These are phyloP conservation scores for Itoplectis maculator DNA, from an alignment of 2,888 invertebrate genomes.

Conservation along the genomic window DNA sequence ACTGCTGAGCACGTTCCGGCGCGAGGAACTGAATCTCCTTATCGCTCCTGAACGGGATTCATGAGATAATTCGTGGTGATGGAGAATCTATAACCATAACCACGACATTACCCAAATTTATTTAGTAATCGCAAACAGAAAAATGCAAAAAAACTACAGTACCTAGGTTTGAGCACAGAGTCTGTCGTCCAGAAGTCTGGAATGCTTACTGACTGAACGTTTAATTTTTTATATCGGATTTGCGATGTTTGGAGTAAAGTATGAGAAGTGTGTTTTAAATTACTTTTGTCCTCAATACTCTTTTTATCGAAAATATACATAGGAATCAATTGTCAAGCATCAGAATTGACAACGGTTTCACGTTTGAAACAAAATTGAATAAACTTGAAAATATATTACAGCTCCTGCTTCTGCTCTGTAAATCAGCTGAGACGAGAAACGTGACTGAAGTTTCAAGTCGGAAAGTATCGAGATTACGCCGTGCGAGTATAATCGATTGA, in stretches of 20 bases:
- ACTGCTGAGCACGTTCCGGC: slow-evolving; percentile 48
- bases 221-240: too few species aligned
- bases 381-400: neutral
- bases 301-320: neutral
- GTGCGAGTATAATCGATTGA: slow-evolving; percentile 21
- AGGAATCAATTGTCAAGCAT: neutral
- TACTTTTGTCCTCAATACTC: neutral
- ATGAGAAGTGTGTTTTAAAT: too few species aligned
- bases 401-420: neutral
- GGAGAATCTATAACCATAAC: slow-evolving; percentile 62
- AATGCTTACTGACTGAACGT: too few species aligned
- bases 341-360: neutral
- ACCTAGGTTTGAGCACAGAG: neutral
- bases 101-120: neutral
- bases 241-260: too few species aligned
- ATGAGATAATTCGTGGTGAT: slow-evolving; percentile 47
- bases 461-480: slow-evolving; percentile 9
- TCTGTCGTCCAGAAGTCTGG: neutral
- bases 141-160: neutral
- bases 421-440: slow-evolving; percentile 14
- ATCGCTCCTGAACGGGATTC: slow-evolving; percentile 44
- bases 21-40: slow-evolving; percentile 54
- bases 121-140: neutral
- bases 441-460: slow-evolving; percentile 14
- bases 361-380: neutral